Evolutionary conservation across 2,113 vertebrate genomes (phyloP), one percentile per base, ranked within the genome.

Genomic region (Corvus cornix): DNA sequence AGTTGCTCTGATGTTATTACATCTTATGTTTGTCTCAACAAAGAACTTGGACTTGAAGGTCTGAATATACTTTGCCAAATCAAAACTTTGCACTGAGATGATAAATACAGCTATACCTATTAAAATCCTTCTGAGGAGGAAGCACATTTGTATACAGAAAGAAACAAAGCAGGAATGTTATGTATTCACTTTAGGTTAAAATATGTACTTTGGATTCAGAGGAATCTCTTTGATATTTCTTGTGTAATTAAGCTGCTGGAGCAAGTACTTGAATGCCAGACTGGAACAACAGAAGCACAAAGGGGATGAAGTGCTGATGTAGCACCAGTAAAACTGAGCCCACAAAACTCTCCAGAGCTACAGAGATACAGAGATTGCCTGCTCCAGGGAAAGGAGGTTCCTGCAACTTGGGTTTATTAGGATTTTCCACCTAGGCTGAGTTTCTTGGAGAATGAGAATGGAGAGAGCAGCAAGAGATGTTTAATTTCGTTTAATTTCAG

Each of bases 401-500:
- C 79, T 72, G 20, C 6, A 68, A 13, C 22, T 70, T 73, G 13
- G 11, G 6, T 22, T 94, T 48, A 16, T 31, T 69, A 16, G 59
- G 67, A 21, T 80, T 92, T 93, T 70, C 62, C 68, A 55, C 53
- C 9, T 1, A 53, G 22, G 28, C 0, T 20, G 23, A 74, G 14
- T 86, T 95, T 89, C 48, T 35, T 12, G 41, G 44, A 74, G 60
- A 90, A 27, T 0, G 0, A 30, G 41, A 22, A 31, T 4, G 22
- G 58, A 86, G 39, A 0, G 0, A 92, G 58, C 72, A 74, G 44
- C 35, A 81, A 21, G 33, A 49, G 27, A 79, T 17, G 27, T 84
- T 97, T 90, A 22, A 93, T 93, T 83, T 68, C 62, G 27, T 84
- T 97, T 90, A 22, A 93, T 93, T 83, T 68, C 62, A 87, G 62